Conservation (phyloP, 1,140 invertebrate genomes). For the Leptoteleia sp. region DNA sequence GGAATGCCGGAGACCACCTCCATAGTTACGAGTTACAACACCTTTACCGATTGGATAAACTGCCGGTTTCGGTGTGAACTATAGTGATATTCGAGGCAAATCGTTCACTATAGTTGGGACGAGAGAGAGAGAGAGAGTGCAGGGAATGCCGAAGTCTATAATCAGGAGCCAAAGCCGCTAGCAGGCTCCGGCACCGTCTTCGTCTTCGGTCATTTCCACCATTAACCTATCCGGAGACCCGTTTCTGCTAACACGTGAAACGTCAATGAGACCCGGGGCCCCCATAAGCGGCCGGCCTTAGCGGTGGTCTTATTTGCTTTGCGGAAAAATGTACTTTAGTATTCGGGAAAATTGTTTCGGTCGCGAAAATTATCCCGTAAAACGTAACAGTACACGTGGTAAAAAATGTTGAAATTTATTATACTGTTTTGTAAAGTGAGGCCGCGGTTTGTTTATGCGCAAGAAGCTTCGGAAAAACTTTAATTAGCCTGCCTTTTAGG, state of each 20-base stretch:
- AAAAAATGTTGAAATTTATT: too few species aligned
- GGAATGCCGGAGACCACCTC: constrained; percentile 77
- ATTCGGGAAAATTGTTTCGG: too few species aligned
- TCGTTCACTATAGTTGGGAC: constrained; percentile 75
- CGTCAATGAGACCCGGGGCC: constrained; percentile 71
- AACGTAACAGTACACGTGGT: too few species aligned
- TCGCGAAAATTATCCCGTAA: too few species aligned
- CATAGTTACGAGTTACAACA: constrained; percentile 77
- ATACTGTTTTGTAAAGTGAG: too few species aligned
- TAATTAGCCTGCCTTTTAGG: too few species aligned
- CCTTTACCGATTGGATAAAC: constrained; percentile 77
- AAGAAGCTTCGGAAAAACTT: too few species aligned
- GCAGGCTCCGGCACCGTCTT: constrained; percentile 70
- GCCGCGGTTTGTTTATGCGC: too few species aligned
- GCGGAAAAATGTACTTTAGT: not conserved
- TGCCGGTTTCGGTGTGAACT: constrained; percentile 73
- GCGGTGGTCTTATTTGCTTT: not conserved
- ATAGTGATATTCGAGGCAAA: constrained; percentile 75
- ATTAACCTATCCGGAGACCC: constrained; percentile 76
- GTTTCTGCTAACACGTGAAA: constrained; percentile 70
- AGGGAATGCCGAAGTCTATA: constrained; percentile 79
- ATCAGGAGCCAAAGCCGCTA: constrained; percentile 80
- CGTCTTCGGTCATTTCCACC: constrained; percentile 69
- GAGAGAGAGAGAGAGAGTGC: constrained; percentile 80
- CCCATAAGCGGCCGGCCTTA: not conserved